Base-by-base conservation (phyloP, 2,888 invertebrate genomes). In the Pseudolycoriella hygida region DNA sequence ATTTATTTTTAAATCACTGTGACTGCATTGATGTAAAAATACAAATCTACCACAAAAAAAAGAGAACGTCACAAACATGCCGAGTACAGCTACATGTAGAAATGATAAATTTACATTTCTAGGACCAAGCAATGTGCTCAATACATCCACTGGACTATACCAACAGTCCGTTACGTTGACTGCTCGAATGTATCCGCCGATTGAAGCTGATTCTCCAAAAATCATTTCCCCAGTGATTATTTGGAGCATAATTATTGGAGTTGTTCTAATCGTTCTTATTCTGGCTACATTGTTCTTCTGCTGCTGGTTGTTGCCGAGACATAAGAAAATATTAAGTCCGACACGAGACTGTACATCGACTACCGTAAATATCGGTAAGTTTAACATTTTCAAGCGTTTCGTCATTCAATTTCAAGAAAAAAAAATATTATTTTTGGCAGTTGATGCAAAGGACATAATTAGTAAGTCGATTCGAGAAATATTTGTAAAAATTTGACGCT, bases 141-240 rank as follows among this genome's bases (percentile, higher is more conserved):
- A 48, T 39, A 47, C 49, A 39, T 45, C 53, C 42, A 47, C 51
- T 52, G 53, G 53, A 51, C 50, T 60, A 44, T 60, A 58, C 50
- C 56, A 59, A 50, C 60, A 60, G 54, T 60, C 60, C 30, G 60
- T 59, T 50, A 61, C 60, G 51, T 53, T 61, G 55, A 60, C 58
- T 50, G 61, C 59, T 42, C 58, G 57, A 53, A 60, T 61, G 59
- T 59, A 58, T 58, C 59, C 59, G 46, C 51, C 53, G 39, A 47
- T 52, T 49, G 51, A 51, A 50, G 50, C 49, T 46, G 52, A 50
- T 45, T 48, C 52, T 45, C 50, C 51, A 32, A 50, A 49, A 34
- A 48, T 48, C 48, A 30, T 48, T 34, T 52, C 52, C 40, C 52
- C 53, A 44, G 46, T 48, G 17, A 44, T 53, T 42, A 40, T 51